Base-by-base conservation (phyloP, 2,797 vertebrate genomes). In the Periparus ater region DNA sequence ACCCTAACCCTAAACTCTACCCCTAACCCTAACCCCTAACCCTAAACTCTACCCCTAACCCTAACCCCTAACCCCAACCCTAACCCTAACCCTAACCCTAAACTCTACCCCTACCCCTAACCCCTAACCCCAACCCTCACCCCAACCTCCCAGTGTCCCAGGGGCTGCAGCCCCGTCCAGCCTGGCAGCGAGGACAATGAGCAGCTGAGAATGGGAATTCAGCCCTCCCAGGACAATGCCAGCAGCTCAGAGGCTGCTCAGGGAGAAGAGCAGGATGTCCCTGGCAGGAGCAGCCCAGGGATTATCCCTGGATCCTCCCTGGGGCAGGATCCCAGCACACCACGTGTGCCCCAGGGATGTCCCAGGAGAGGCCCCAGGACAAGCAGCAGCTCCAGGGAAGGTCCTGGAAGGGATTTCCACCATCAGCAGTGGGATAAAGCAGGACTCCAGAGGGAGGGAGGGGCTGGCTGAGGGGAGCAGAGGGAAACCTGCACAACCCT, bases 321-420 rank as follows among this genome's bases (percentile, higher is more conserved):
- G 0, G 4, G 10, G 21, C 48, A 10, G 4, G 9, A n/a, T 1
- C 8, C 3, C 48, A 42, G 44, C 7, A 18, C 26, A 26, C 4
- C 30, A 2, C 0, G 7, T 1, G 17, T 21, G 13, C 29, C 70
- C 50, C 29, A 11, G 29, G 4, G 3, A 7, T 2, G 45, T 2
- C 11, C 20, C 5, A 13, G 23, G 47, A 29, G 26, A n/a, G 36
- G 36, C 36, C 36, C 36, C 12, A 4, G 55, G n/a, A 67, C 19
- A 68, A 11, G 8, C 6, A 16, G 36, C 26, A 57, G 29, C 3
- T 44, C 34, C 29, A 38, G 57, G 29, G 29, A 26, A 61, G 36
- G 36, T 36, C 36, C 36, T 36, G 36, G 36, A 44, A 34, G 29
- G 5, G 21, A 32, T 38, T 51, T 12, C 50, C 58, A 8, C 36